Evolutionary conservation across 2,113 vertebrate genomes (phyloP), one percentile per base, ranked within the genome.

Genomic region (Glareola pratincola): DNA sequence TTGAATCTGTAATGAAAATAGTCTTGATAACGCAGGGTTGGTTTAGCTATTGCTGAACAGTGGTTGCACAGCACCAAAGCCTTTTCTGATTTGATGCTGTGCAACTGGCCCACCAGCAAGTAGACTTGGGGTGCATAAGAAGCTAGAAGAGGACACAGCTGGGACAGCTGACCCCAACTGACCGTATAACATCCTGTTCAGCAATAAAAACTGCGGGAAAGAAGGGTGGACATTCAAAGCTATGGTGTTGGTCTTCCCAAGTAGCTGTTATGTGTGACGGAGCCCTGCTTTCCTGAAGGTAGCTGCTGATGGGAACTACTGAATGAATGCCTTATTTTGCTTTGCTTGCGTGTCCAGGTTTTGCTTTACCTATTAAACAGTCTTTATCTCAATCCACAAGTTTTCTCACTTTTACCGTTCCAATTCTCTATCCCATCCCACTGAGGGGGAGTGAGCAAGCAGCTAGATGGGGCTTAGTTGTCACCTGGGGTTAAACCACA

Each of bases 181-280:
- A n/a, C 17, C 13, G n/a, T 32, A 24, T 7, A 32, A 14, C 2
- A 1, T 47, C 26, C 47, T 29, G 12, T 2, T 53, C 21, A 82
- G 17, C 22, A 22, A 6, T 14, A 57, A 72, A n/a, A 72, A 24
- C 20, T 68, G 27, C 3, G 4, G 4, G 14, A 27, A 81, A 77
- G 18, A 37, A 74, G 14, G 11, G 6, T 8, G 6, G 4, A 39
- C 1, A 1, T 68, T 75, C 6, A 4, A 39, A 92, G 43, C 3
- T 23, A 43, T 32, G 16, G 1, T 1, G 0, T 45, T 39, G 64
- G 8, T 75, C 45, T 66, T 77, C 39, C 16, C 18, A 41, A 36
- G 41, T 7, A 16, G 2, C 29, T 4, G 1, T 29, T 14, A 43
- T 0, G 5, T 2, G 5, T 30, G 18, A 37, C 11, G 8, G 19